Conservation (phyloP, 2,113 vertebrate species). For the Pseudorasbora parva region DNA sequence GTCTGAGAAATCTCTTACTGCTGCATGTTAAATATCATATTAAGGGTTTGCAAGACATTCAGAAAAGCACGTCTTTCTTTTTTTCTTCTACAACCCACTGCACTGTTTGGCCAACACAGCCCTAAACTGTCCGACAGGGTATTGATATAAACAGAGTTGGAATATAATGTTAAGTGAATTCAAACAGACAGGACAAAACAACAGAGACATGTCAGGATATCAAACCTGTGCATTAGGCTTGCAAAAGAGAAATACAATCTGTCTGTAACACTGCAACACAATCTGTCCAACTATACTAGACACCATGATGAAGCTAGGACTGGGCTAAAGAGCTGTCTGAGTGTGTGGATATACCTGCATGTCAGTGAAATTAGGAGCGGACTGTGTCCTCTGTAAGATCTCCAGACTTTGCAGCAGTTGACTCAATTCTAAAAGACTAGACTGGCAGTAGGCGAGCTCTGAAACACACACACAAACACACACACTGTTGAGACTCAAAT, state of each 20-base stretch:
- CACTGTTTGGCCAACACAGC: not conserved
- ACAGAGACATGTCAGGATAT: not conserved
- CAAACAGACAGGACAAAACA: not conserved
- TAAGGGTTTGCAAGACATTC: not conserved
- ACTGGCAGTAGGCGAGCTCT: slow-evolving; percentile 96
- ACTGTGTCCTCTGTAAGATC: slow-evolving; percentile 97
- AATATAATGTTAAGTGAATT: not conserved
- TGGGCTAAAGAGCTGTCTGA: not conserved
- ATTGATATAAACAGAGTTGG: not conserved
- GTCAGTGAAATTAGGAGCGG: slow-evolving; percentile 96
- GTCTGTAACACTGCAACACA: not conserved
- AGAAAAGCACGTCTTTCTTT: not conserved
- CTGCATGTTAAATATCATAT: not conserved
- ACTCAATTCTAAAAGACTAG: slow-evolving; percentile 93
- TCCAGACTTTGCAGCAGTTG: slow-evolving; percentile 95
- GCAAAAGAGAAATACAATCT: not conserved
- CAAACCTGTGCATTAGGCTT: not conserved
- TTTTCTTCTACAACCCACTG: not conserved
- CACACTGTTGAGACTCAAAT: slow-evolving; percentile 47
- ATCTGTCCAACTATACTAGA: not conserved
- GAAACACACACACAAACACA: slow-evolving; percentile 55
- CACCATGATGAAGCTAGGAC: not conserved
- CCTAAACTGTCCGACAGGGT: not conserved
- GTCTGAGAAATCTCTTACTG: too few species aligned
- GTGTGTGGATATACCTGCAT: slow-evolving; percentile 63